Evolutionary conservation across 2,888 invertebrate genomes (phyloP), one percentile per base, ranked within the genome.

Genomic region (Hipparchia semele): DNA sequence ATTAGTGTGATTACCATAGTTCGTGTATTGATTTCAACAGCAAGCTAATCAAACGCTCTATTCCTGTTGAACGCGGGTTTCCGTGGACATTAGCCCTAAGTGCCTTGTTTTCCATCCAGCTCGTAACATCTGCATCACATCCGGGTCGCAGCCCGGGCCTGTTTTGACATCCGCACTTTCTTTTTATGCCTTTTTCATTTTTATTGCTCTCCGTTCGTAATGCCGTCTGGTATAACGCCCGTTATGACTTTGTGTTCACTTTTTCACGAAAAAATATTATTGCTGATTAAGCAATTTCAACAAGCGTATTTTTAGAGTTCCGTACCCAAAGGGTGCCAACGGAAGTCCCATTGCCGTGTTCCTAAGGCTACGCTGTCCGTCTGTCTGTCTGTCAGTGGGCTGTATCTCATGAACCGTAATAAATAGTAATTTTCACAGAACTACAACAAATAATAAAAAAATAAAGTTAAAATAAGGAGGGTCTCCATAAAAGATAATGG

Each of bases 121-220:
- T 68, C 79, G 84, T 80, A 86, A 82, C 85, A 87, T 87, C 87
- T 87, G 86, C 83, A 82, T 82, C 79, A 81, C 80, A 82, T 83
- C 86, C 85, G 76, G 61, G 61, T 33, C 65, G 56, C 62, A 60
- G 58, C 49, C 66, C 68, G 56, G 65, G 67, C 62, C 68, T 70
- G 75, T 73, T 75, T 59, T 75, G 76, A 72, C 72, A 75, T 74
- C 77, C 77, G 77, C 76, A 75, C 74, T 78, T 75, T 73, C 74
- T 82, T 87, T 87, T 87, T 84, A 86, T 83, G 81, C 77, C 83
- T 83, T 83, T 84, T 80, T 81, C 82, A 80, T 85, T 86, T 87
- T 87, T 86, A 84, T 87, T 82, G 78, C 77, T 78, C 75, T 78
- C 70, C 80, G 70, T 76, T 80, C 81, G 79, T 79, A 77, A 75